Evolutionary conservation across 2,888 invertebrate species (phyloP).

Genomic region (Cremastinae sp.): DNA sequence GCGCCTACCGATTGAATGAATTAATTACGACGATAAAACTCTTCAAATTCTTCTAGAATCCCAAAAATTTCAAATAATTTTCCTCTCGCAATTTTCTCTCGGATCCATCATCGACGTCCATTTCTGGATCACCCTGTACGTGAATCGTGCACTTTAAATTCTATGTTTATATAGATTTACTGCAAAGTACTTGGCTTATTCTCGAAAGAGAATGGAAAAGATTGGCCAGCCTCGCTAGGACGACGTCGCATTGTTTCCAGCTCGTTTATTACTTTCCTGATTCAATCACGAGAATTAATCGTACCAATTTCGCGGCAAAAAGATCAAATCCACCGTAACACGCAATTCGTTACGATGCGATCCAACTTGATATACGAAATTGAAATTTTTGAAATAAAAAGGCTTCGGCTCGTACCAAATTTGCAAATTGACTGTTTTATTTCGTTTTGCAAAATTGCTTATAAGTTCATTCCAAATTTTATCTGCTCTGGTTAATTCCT

Average conservation of each 20-base stretch:
- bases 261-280: slow-evolving; percentile 26
- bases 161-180: not conserved
- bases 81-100: no score
- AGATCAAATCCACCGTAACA: slow-evolving; percentile 5
- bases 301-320: slow-evolving; percentile 14
- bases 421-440: not conserved
- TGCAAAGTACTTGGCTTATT: not conserved
- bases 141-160: not conserved
- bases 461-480: no score
- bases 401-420: not conserved
- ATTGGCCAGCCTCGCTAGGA: slow-evolving; percentile 6
- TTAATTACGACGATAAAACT: no score
- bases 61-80: no score
- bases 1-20: no score
- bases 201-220: slow-evolving; percentile 13
- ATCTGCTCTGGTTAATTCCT: no score
- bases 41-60: no score
- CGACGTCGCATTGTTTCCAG: slow-evolving; percentile 37
- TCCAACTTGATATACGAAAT: not conserved
- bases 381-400: not conserved
- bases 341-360: slow-evolving; percentile 11
- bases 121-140: not conserved
- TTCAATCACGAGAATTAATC: slow-evolving; percentile 32
- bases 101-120: not conserved
- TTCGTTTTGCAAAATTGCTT: no score